Base-by-base conservation (phyloP, 2,888 invertebrate species). In the Callyntrura sp. region DNA sequence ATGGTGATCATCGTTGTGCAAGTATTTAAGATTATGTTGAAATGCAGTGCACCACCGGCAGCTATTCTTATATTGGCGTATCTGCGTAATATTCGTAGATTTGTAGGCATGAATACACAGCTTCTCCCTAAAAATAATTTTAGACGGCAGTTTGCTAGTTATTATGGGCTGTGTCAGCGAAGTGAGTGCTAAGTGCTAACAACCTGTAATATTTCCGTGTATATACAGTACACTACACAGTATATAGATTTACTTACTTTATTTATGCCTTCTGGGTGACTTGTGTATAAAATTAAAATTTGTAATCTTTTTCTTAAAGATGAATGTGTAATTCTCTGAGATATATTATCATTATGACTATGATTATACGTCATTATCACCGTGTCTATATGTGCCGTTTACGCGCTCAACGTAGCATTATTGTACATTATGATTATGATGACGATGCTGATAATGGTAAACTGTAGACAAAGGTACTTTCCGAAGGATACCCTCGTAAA, bases 261-360 rank as follows among this genome's bases (percentile, higher is more conserved):
- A 35, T 35, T 35, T 28, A 51, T 82, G n/a, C 65, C 48, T 68
- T 83, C 17, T 83, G 83, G 83, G 70, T 14, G 48, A 70, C 28
- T 83, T 70, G 83, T 83, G 68, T 83, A 23, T 55, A 28, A n/a
- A n/a, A n/a, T n/a, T 11, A 23, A 20, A 65, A 35, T 28, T 35
- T 23, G 28, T 60, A 51, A 1, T 12, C 20, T 23, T 70, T 83
- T 35, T 65, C 45, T 14, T 17, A 20, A 45, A 62, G n/a, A 82
- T 82, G 48, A 68, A 83, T 83, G 55, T 51, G 68, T 51, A 83
- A 83, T 83, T 65, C 48, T 62, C 48, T 62, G 17, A 35, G 68
- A 23, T 43, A 83, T 83, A 83, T 83, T 68, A 83, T 83, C 83
- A 51, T 70, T 82, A 62, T 83, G 51, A 70, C 51, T 83, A 83